Evolutionary conservation across 2,797 vertebrate genomes (phyloP).

Genomic region (Prunella strophiata): DNA sequence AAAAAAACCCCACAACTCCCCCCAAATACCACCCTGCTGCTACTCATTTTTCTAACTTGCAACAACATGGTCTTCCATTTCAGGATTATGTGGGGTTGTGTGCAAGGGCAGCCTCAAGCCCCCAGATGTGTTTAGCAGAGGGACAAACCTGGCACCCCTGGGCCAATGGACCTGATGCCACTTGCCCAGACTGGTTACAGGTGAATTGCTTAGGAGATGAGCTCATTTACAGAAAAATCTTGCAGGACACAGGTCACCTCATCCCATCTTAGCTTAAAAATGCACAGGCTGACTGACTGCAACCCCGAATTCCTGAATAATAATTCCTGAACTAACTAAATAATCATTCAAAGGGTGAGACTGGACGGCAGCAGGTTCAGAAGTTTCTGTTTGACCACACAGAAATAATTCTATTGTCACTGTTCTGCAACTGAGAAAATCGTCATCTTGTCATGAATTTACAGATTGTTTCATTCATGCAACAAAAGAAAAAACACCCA

Average conservation of each 20-base stretch:
- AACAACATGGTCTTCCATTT: neutral
- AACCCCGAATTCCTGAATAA: neutral
- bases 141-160: neutral
- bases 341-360: neutral
- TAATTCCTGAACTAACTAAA: neutral
- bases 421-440: constrained; percentile 6
- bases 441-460: neutral
- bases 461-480: neutral
- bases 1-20: neutral
- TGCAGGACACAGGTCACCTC: neutral
- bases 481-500: neutral
- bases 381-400: neutral
- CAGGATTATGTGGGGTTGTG: neutral
- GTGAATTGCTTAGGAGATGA: neutral
- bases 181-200: neutral
- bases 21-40: neutral
- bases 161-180: accelerated
- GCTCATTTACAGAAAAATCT: neutral
- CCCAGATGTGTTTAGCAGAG: neutral
- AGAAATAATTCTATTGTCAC: neutral
- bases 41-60: neutral
- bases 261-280: neutral
- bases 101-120: accelerated
- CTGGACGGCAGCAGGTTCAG: neutral
- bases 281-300: neutral